Percentiles rank a stretch among this genome's conserved stretches.
Conservation (phyloP, 2,797 vertebrate genomes). For the Lutjanus argentimaculatus region DNA sequence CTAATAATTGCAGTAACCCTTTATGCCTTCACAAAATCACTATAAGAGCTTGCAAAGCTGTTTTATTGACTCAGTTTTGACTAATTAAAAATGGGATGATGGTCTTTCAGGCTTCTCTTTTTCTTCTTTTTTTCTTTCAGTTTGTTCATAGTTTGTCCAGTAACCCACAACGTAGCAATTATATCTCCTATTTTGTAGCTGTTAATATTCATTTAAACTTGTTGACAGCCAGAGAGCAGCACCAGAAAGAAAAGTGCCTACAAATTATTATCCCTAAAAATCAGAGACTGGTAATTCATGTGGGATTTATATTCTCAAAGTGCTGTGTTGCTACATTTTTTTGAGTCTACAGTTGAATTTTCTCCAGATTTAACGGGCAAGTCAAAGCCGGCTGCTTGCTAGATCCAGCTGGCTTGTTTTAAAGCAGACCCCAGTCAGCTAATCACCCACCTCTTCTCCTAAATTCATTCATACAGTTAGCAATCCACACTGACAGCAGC, state of each 20-base stretch:
- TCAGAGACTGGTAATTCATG: conserved; percentile 14
- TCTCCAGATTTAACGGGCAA: conserved; percentile 53
- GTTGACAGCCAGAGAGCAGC: conserved; percentile 9
- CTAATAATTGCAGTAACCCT: conserved; percentile 40
- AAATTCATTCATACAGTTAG: conserved; percentile 69
- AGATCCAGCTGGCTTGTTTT: conserved; percentile 54
- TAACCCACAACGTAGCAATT: conserved; percentile 22
- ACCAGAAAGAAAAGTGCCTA: conserved; percentile 20
- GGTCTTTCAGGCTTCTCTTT: conserved; percentile 17
- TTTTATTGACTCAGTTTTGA: conserved; percentile 46
- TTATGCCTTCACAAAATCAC: conserved; percentile 31
- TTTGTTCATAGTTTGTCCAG: conserved; percentile 40
- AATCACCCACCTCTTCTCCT: conserved; percentile 56
- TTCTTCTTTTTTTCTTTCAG: neutral
- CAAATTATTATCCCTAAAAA: conserved; percentile 37
- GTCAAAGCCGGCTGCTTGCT: conserved; percentile 30
- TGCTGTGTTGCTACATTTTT: conserved; percentile 28
- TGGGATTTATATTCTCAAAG: conserved; percentile 30
- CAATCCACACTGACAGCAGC: conserved; percentile 54
- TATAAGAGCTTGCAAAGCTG: conserved; percentile 17
- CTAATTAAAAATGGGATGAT: conserved; percentile 40
- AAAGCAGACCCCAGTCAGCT: conserved; percentile 47
- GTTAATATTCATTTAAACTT: conserved; percentile 36
- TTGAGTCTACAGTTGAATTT: conserved; percentile 36
- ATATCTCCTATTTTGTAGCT: conserved; percentile 18